phyloP scores from a whole-genome alignment of 1,140 invertebrate species.

The Druon quercuslanigerum region DNA sequence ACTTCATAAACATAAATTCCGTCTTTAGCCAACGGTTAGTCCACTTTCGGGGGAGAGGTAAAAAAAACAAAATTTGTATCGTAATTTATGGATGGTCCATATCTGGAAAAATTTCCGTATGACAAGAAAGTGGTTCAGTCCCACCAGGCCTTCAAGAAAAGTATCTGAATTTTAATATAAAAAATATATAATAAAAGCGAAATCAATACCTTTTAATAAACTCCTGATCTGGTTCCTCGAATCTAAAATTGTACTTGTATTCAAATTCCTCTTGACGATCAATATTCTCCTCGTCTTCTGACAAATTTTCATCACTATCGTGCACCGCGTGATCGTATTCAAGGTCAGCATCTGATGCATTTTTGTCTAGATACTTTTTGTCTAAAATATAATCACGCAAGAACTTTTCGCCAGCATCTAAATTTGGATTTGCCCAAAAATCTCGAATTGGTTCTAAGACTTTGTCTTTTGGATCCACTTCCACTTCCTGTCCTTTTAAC shows the following conservation, averaged over 20 bases:
- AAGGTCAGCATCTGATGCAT: slow-evolving; percentile 78
- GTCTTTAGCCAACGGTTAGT: too few species aligned
- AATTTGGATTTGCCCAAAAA: slow-evolving; percentile 88
- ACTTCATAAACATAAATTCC: too few species aligned
- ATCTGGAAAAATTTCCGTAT: too few species aligned
- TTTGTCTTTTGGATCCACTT: slow-evolving; percentile 80
- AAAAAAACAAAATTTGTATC: too few species aligned
- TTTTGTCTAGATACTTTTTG: slow-evolving; percentile 83
- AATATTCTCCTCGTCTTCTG: slow-evolving; percentile 88
- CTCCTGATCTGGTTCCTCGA: slow-evolving; percentile 96
- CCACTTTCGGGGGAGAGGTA: too few species aligned
- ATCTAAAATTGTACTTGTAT: slow-evolving; percentile 96
- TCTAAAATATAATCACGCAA: slow-evolving; percentile 95
- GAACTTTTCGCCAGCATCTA: slow-evolving; percentile 91
- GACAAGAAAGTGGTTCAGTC: too few species aligned
- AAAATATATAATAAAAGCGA: too few species aligned
- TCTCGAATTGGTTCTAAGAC: slow-evolving; percentile 86
- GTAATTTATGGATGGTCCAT: too few species aligned
- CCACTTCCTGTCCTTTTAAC: slow-evolving; percentile 85
- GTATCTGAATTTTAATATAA: too few species aligned
- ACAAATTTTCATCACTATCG: slow-evolving; percentile 82
- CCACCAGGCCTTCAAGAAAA: too few species aligned
- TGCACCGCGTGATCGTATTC: slow-evolving; percentile 84
- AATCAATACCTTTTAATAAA: slow-evolving; percentile 82
- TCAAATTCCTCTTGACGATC: slow-evolving; percentile 94